These are phyloP conservation scores for Apodemia zela DNA, from an alignment of 2,888 invertebrate species.

Conservation along the genomic window DNA sequence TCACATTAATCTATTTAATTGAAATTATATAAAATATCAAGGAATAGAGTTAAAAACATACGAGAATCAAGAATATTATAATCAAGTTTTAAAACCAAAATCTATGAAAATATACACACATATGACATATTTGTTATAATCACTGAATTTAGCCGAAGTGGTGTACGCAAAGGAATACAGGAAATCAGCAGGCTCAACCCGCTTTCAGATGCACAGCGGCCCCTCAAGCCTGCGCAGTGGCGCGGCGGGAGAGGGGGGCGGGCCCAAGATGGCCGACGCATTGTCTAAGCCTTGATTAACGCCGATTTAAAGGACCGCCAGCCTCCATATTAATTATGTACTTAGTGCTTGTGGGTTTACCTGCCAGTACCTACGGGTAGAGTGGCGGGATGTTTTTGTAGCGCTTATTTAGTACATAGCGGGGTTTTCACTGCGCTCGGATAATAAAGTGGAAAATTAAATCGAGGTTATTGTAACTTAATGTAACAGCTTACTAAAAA, in stretches of 20 bases:
- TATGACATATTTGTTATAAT: background rate
- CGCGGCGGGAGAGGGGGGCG: constrained; percentile 39
- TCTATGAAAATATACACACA: too few species aligned
- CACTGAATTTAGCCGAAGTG: background rate
- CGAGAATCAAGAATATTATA: too few species aligned
- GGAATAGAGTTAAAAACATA: too few species aligned
- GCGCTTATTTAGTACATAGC: constrained; percentile 5
- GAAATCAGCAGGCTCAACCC: constrained; percentile 25
- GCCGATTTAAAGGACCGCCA: constrained; percentile 63
- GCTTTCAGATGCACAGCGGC: constrained; percentile 27
- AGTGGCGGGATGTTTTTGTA: constrained; percentile 18
- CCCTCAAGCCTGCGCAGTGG: constrained; percentile 28
- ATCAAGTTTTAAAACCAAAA: too few species aligned
- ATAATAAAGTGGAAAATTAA: background rate
- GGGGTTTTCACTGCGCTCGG: background rate
- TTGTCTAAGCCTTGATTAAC: constrained; percentile 76
- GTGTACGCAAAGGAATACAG: constrained; percentile 8
- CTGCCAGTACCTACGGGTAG: constrained; percentile 36
- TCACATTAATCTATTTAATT: too few species aligned
- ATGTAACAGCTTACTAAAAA: background rate
- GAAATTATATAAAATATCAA: too few species aligned
- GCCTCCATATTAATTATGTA: constrained; percentile 77
- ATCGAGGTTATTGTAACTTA: background rate
- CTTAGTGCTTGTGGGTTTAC: constrained; percentile 51
- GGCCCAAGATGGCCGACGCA: constrained; percentile 67